A percentile compares a stretch with the other conserved stretches of the same genome.
phyloP scores from a whole-genome alignment of 2,888 invertebrate genomes.

The Nasonia oneida region DNA sequence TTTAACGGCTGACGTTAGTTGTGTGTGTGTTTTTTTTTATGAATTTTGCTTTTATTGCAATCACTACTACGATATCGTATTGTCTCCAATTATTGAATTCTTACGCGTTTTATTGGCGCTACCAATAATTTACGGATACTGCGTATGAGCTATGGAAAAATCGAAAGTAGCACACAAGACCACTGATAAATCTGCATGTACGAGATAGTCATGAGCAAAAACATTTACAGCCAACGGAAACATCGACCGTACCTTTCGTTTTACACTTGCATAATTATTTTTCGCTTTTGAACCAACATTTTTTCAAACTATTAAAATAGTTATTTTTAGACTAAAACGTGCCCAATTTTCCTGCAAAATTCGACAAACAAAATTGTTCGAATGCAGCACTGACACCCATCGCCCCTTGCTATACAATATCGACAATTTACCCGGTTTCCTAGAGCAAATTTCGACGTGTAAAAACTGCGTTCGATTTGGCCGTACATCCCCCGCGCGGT shows the following conservation, averaged over 20 bases:
- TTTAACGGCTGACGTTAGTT: not conserved
- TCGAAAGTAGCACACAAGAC: slow-evolving; percentile 41
- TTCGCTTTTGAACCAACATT: not conserved
- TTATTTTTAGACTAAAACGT: no score
- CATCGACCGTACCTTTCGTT: not conserved
- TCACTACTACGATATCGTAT: not conserved
- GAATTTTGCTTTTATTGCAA: not conserved
- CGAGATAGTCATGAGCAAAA: slow-evolving; percentile 40
- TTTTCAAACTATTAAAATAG: not conserved
- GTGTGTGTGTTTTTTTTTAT: not conserved
- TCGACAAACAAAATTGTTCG: no score
- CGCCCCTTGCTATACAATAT: no score
- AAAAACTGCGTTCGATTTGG: not conserved
- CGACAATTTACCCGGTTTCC: no score
- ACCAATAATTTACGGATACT: not conserved
- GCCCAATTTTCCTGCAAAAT: no score
- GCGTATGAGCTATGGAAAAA: not conserved
- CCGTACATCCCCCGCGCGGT: not conserved
- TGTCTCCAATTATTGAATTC: not conserved
- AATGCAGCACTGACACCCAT: not conserved
- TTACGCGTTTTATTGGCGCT: not conserved
- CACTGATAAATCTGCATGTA: slow-evolving; percentile 32
- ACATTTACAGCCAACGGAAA: slow-evolving; percentile 29
- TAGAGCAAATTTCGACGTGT: not conserved
- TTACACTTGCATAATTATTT: not conserved